Evolutionary conservation across 2,888 invertebrate genomes (phyloP).

Genomic region (Melinaea marsaeus): DNA sequence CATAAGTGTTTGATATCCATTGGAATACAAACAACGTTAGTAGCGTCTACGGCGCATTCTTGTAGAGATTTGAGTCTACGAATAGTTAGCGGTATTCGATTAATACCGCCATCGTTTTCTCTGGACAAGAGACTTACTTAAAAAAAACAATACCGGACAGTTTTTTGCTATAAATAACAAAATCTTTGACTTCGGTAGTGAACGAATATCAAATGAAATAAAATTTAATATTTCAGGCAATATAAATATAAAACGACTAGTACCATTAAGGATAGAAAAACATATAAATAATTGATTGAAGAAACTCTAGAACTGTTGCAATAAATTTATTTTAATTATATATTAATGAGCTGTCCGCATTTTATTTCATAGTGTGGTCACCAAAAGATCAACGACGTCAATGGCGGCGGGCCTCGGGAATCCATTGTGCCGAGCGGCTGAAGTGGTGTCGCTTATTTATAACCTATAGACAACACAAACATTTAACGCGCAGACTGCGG

Average conservation of each 20-base stretch:
- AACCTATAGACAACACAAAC: slow-evolving; percentile 6
- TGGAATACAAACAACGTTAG: slow-evolving; percentile 18
- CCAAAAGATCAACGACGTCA: slow-evolving; percentile 15
- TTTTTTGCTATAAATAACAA: no score
- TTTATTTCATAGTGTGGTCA: background rate
- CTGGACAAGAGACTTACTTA: background rate
- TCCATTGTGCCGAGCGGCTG: slow-evolving; percentile 16
- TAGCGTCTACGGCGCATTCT: slow-evolving; percentile 23
- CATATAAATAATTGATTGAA: no score
- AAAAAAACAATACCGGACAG: background rate
- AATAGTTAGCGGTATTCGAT: slow-evolving; percentile 25
- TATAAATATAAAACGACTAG: no score
- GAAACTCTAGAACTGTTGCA: no score
- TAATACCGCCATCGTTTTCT: slow-evolving; percentile 10
- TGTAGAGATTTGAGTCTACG: slow-evolving; percentile 23
- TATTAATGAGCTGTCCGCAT: background rate
- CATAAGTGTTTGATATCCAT: slow-evolving; percentile 15
- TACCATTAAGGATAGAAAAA: no score
- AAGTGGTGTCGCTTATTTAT: slow-evolving; percentile 24
- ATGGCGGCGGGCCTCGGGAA: slow-evolving; percentile 26
- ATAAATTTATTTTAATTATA: no score
- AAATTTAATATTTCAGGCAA: no score
- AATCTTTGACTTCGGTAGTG: no score
- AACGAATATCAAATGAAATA: no score
- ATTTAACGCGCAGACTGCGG: background rate